Base-by-base conservation (phyloP, 2,113 vertebrate genomes). In the Protobothrops mucrosquamatus region DNA sequence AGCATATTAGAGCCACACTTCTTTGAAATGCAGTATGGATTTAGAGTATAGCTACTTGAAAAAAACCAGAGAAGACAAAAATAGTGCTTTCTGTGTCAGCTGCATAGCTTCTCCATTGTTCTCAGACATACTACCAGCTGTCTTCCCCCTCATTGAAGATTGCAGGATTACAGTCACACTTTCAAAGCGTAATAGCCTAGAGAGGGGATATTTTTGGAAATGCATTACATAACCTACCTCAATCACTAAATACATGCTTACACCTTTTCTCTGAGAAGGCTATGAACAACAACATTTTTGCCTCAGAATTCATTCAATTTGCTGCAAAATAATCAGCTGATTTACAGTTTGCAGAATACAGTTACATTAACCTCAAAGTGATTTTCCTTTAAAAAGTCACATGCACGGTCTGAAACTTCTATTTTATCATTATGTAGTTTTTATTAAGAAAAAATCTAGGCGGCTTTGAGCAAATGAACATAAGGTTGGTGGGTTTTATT, bases 201-300 rank as follows among this genome's bases (percentile, higher is more conserved):
- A 94, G 93, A 97, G 95, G 95, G 96, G 96, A 96, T 98, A 98
- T 98, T 98, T 98, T 98, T 98, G 97, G 97, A 98, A 97, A 98
- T 96, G 96, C 96, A 98, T 98, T 98, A 97, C 97, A 98, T 98
- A 98, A 98, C 96, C 97, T 96, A 89, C 94, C 88, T 93, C 74
- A 57, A 91, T 59, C 91, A 89, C 54, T 85, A 89, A 9, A 92
- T 91, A 57, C 86, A 74, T 22, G 87, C 87, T 86, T 89, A 22
- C 85, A 91, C 91, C 92, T 94, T 91, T 89, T 91, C 91, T 95
- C 86, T 93, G 93, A 94, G 0, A 92, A 90, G 69, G 95, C 95
- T 90, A 92, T 91, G 89, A 93, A 94, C 64, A 94, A 96, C n/a
- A 26, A 91, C 92, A 94, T 6, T 93, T 92, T 95, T 93, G 92